Percentiles rank a stretch among this genome's conserved stretches.
Conservation (phyloP, 2,888 invertebrate genomes). For the Zeuzera pyrina region DNA sequence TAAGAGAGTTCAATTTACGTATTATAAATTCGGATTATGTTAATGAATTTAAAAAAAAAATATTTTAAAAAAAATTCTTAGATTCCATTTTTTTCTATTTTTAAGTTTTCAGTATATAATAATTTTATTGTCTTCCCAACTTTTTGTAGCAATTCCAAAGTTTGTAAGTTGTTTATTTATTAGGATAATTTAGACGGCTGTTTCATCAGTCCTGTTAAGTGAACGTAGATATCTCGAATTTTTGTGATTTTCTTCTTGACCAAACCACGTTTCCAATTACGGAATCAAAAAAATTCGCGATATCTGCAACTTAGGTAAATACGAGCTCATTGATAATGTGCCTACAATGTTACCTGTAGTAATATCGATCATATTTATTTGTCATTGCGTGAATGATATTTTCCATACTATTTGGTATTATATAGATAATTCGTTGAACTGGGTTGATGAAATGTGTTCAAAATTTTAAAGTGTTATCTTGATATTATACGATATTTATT, state of each 20-base stretch:
- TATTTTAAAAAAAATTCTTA: no score
- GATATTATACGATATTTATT: conserved; percentile 67
- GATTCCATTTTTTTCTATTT: conserved; percentile 33
- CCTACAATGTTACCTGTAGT: conserved; percentile 72
- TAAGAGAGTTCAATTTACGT: no score
- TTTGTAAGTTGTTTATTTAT: conserved; percentile 52
- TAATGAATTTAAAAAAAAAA: no score
- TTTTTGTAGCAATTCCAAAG: conserved; percentile 62
- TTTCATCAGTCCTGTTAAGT: conserved; percentile 10
- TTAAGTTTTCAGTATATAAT: conserved; percentile 28
- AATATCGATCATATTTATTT: conserved; percentile 28
- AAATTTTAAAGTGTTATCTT: conserved; percentile 48
- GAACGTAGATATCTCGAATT: conserved; percentile 14
- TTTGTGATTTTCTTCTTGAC: no score
- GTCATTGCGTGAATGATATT: neutral
- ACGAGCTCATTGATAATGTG: conserved; percentile 65
- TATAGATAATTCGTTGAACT: conserved; percentile 31
- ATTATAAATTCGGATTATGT: no score
- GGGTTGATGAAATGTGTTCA: conserved; percentile 65
- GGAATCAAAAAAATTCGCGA: no score
- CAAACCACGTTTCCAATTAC: no score
- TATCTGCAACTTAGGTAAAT: conserved; percentile 30
- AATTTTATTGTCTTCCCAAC: conserved; percentile 61
- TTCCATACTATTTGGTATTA: neutral
- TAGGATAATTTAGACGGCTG: conserved; percentile 29